These are phyloP conservation scores for Butorides virescens DNA, from an alignment of 2,113 vertebrate genomes.

Conservation along the genomic window DNA sequence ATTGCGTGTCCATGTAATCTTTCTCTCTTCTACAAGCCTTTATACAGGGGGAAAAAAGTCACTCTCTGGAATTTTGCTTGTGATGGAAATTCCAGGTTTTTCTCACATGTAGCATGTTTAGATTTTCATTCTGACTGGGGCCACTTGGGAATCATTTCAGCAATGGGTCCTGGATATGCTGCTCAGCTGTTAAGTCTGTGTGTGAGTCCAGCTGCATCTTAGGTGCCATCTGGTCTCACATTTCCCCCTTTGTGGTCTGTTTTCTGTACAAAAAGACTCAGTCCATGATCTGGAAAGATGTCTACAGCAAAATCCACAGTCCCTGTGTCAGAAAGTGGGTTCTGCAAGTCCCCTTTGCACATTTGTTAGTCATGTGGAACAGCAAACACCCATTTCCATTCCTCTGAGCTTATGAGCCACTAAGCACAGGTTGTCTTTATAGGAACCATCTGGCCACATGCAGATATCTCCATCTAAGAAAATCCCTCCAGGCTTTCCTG, in stretches of 20 bases:
- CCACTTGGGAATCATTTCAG: not conserved
- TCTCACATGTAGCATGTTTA: not conserved
- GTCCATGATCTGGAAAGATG: not conserved
- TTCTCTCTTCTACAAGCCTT: not conserved
- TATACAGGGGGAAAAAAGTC: accelerated
- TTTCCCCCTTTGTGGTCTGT: not conserved
- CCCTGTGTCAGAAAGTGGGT: not conserved
- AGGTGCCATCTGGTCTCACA: not conserved
- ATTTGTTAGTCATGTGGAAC: not conserved
- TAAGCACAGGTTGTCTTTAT: not conserved
- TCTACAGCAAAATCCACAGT: not conserved
- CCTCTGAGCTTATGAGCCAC: not conserved
- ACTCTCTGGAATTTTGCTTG: not conserved
- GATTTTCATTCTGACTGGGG: not conserved
- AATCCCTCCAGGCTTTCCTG: not conserved
- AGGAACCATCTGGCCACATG: not conserved
- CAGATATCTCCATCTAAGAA: not conserved
- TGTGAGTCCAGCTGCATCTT: not conserved
- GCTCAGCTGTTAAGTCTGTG: not conserved
- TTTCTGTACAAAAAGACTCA: not conserved
- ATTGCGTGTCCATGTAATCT: not conserved
- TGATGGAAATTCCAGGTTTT: not conserved
- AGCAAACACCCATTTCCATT: not conserved
- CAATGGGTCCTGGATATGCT: not conserved
- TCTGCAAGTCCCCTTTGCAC: not conserved